phyloP scores from a whole-genome alignment of 23 tunicate species.

The Ascidia mentula region DNA sequence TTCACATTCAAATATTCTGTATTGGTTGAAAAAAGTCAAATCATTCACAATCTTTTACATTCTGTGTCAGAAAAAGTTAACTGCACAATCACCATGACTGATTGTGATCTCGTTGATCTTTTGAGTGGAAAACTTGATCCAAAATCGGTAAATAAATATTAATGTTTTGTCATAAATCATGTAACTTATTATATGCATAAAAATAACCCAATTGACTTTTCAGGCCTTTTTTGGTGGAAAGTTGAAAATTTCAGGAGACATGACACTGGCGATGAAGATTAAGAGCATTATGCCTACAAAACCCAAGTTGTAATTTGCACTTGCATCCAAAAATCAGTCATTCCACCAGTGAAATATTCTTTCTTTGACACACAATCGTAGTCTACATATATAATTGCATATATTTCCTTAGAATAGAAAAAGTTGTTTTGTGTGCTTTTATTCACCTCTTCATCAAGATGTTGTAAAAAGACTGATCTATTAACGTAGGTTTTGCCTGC shows the following conservation, averaged over 20 bases:
- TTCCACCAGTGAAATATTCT: no score
- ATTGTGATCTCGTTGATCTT: constrained; percentile 70
- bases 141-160: constrained; percentile 81
- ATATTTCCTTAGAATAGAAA: no score
- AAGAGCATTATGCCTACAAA: constrained; percentile 76
- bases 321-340: no score
- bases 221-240: constrained; percentile 91
- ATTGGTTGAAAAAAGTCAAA: not conserved
- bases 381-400: no score
- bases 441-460: no score
- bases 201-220: not conserved
- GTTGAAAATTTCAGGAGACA: constrained; percentile 73
- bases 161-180: not conserved
- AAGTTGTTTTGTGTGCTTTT: no score
- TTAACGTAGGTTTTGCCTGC: no score
- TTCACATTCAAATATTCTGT: no score
- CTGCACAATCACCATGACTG: constrained; percentile 81
- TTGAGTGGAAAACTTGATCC: constrained; percentile 86
- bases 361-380: no score
- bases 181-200: not conserved
- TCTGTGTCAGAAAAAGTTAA: constrained; percentile 63
- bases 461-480: no score
- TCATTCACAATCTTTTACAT: no score
- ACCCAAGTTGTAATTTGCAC: constrained; percentile 80
- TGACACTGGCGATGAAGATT: constrained; percentile 86